Conservation (phyloP, 37 sponge, comb jelly and placozoan genomes). For the Agelas oroides region DNA sequence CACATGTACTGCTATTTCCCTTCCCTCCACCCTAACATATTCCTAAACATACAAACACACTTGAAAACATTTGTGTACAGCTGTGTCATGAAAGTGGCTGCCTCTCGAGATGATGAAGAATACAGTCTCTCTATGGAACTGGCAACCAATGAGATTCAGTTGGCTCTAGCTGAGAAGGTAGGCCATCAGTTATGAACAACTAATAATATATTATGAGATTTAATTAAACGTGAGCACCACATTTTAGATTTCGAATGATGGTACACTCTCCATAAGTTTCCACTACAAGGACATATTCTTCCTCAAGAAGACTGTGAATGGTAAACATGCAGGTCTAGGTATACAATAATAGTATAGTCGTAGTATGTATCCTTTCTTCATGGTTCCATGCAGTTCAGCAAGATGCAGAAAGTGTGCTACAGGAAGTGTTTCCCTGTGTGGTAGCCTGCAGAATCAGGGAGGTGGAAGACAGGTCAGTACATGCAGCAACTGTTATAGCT, state of each 20-base stretch:
- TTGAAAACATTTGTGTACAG: conserved; percentile 25
- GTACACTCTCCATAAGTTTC: conserved; percentile 23
- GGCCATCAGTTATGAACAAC: too few species aligned
- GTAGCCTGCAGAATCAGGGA: conserved; percentile 14
- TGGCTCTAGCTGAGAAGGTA: conserved; percentile 45
- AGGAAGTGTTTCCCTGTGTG: conserved; percentile 29
- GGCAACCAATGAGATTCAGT: background rate
- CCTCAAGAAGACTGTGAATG: conserved; percentile 13
- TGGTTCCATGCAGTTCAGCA: conserved; percentile 2
- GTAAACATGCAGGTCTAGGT: background rate
- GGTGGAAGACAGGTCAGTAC: conserved; percentile 30
- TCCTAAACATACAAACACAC: too few species aligned
- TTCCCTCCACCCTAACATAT: too few species aligned
- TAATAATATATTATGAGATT: too few species aligned
- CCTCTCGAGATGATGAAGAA: conserved; percentile 24
- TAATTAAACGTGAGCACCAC: too few species aligned
- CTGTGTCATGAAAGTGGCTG: conserved; percentile 39
- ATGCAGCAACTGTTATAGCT: background rate
- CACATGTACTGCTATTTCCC: too few species aligned
- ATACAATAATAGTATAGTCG: background rate
- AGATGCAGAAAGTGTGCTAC: conserved; percentile 5
- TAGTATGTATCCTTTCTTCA: background rate
- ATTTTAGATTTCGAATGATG: conserved; percentile 35
- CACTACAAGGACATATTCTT: conserved; percentile 45
- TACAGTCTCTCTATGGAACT: conserved; percentile 52